These are phyloP conservation scores for Strigamia crassipes DNA, from an alignment of 2,888 invertebrate genomes.

Conservation along the genomic window DNA sequence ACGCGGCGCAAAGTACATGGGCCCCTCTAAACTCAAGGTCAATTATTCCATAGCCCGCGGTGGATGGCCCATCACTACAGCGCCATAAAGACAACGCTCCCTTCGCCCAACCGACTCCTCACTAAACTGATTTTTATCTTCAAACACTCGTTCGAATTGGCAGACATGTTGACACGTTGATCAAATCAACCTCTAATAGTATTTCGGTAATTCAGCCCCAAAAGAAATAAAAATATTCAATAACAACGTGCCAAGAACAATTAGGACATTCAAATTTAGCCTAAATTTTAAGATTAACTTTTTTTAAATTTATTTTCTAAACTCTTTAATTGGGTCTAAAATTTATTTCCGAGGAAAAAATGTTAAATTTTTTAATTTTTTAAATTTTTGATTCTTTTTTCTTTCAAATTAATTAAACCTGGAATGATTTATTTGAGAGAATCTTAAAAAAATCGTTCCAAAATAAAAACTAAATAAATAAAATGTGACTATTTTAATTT, in stretches of 20 bases:
- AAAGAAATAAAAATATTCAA: background rate
- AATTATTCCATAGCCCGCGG: constrained; percentile 10
- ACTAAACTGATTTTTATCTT: background rate
- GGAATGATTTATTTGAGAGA: background rate
- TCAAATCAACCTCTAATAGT: background rate
- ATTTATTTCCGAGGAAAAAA: background rate
- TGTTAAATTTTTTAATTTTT: background rate
- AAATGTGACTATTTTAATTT: no score
- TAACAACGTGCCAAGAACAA: background rate
- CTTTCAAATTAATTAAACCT: background rate
- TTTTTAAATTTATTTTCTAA: background rate
- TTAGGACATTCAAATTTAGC: background rate
- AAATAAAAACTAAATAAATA: no score
- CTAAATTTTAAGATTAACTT: background rate
- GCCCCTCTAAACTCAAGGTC: constrained; percentile 10
- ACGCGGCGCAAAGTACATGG: background rate
- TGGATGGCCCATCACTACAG: constrained; percentile 5
- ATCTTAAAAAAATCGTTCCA: background rate
- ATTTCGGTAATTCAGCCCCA: background rate
- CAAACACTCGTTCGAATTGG: background rate
- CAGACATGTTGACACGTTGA: constrained; percentile 4
- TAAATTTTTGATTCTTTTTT: background rate
- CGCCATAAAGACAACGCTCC: constrained; percentile 10
- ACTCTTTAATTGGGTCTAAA: background rate
- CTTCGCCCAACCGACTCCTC: background rate